These are phyloP conservation scores for Oscheius sp. DNA, from an alignment of 2,888 invertebrate genomes.

Conservation along the genomic window DNA sequence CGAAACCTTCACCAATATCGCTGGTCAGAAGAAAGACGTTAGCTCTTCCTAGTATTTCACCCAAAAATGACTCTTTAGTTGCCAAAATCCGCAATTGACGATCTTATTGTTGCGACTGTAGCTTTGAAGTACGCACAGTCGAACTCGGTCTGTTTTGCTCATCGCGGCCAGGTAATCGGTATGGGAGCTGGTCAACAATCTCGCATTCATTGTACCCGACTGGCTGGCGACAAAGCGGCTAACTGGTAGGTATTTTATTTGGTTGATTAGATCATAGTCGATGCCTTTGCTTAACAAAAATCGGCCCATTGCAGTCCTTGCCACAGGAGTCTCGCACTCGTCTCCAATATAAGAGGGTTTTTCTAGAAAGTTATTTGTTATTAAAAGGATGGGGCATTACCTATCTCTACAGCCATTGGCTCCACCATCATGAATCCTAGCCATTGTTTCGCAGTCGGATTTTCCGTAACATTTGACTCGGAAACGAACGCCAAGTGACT, in stretches of 20 bases:
- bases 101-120: slow-evolving; percentile 92
- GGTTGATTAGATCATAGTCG: slow-evolving; percentile 6
- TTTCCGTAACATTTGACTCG: slow-evolving; percentile 69
- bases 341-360: slow-evolving; percentile 51
- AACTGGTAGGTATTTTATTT: slow-evolving; percentile 79
- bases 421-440: slow-evolving; percentile 68
- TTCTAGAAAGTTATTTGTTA: slow-evolving; percentile 18
- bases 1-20: slow-evolving; percentile 83
- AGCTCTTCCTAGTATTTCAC: no score
- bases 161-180: slow-evolving; percentile 81
- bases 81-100: slow-evolving; percentile 82
- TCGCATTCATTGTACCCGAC: slow-evolving; percentile 93
- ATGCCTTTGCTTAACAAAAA: slow-evolving; percentile 17
- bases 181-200: slow-evolving; percentile 99
- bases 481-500: slow-evolving; percentile 57
- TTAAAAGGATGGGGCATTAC: background rate
- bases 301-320: slow-evolving; percentile 42
- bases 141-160: slow-evolving; percentile 95
- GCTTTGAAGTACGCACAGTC: slow-evolving; percentile 97
- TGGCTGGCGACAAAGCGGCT: slow-evolving; percentile 95
- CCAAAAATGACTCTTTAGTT: slow-evolving; percentile 73
- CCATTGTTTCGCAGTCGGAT: slow-evolving; percentile 67
- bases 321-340: slow-evolving; percentile 48
- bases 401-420: slow-evolving; percentile 65
- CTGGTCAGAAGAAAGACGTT: slow-evolving; percentile 78